These are phyloP conservation scores for Leptocoma aspasia DNA, from an alignment of 2,113 vertebrate genomes.

Conservation along the genomic window DNA sequence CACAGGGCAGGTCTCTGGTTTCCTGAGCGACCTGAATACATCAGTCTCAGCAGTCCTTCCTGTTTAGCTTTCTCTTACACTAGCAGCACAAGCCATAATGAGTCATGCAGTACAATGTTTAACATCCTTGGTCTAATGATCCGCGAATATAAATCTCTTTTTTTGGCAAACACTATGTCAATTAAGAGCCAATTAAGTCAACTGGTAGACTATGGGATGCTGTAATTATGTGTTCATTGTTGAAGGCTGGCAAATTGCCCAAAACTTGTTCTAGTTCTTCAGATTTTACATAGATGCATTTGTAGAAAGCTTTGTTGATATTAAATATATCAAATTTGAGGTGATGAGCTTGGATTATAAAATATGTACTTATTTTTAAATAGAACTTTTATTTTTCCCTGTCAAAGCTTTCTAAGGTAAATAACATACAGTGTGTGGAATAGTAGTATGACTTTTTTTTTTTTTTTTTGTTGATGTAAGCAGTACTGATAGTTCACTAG, in stretches of 20 bases:
- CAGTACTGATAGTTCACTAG: neutral
- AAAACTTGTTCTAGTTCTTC: neutral
- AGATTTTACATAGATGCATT: neutral
- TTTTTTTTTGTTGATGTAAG: neutral
- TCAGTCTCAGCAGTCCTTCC: neutral
- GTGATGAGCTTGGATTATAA: neutral
- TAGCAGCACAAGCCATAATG: neutral
- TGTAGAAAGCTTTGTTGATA: neutral
- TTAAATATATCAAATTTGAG: neutral
- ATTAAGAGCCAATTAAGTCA: constrained; percentile 11
- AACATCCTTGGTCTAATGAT: neutral
- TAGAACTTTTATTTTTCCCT: neutral
- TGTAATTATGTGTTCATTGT: neutral
- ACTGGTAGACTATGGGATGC: neutral
- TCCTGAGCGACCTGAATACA: neutral
- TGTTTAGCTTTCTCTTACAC: neutral
- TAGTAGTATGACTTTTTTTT: neutral
- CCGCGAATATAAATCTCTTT: neutral
- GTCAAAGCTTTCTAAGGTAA: neutral
- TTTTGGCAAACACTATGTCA: neutral
- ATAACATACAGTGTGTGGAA: neutral
- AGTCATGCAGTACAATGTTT: neutral
- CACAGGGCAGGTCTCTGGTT: neutral
- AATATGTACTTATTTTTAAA: neutral
- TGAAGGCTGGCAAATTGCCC: neutral